Percentiles rank a stretch among this genome's conserved stretches.
Evolutionary conservation across 2,797 vertebrate species (phyloP).

Genomic region (Prunella strophiata): DNA sequence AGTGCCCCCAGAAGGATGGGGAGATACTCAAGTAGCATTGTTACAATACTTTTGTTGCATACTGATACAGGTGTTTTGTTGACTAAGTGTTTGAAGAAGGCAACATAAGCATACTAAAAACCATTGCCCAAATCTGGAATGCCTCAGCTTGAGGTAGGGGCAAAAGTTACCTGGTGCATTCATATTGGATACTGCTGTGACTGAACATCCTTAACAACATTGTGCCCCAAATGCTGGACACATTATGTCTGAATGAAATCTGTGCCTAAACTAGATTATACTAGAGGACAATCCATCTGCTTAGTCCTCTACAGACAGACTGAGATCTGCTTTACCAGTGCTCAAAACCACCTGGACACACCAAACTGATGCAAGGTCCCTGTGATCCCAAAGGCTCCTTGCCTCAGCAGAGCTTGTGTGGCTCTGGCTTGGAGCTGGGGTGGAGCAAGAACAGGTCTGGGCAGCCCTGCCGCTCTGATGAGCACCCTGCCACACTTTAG

Average conservation of each 20-base stretch:
- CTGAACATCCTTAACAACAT: neutral
- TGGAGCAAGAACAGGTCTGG: neutral
- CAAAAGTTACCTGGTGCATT: neutral
- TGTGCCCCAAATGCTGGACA: neutral
- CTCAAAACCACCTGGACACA: neutral
- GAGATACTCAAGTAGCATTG: neutral
- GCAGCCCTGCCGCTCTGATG: neutral
- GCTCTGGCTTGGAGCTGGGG: neutral
- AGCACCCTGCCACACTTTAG: neutral
- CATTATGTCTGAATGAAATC: neutral
- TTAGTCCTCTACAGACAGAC: neutral
- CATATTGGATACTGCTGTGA: neutral
- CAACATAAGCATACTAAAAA: neutral
- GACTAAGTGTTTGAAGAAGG: neutral
- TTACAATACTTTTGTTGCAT: neutral
- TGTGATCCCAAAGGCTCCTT: neutral
- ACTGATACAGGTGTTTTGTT: neutral
- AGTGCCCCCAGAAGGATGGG: neutral
- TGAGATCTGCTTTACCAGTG: neutral
- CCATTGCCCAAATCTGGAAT: neutral
- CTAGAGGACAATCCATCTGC: neutral
- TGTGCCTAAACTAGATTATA: neutral
- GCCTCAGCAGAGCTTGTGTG: neutral
- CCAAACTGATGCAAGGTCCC: neutral
- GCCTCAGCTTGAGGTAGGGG: neutral